These are phyloP conservation scores for Riptortus pedestris DNA, from an alignment of 1,140 invertebrate species.

Conservation along the genomic window DNA sequence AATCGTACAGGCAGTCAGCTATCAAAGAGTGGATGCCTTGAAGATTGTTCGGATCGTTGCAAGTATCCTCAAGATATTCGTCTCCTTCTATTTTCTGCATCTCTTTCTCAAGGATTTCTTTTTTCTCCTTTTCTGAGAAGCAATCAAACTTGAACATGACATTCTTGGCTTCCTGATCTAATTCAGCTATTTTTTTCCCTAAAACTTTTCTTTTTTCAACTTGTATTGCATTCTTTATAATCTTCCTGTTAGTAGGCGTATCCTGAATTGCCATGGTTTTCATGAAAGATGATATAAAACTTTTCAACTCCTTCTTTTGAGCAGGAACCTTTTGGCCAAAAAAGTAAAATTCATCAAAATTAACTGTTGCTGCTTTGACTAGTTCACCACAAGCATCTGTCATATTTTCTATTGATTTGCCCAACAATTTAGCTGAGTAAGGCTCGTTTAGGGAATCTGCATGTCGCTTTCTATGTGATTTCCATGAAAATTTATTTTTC, in stretches of 20 bases:
- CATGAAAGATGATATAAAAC: background rate
- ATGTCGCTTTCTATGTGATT: background rate
- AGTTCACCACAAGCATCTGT: background rate
- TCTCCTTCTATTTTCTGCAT: background rate
- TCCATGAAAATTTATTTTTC: too few species aligned
- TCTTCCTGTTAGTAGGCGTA: background rate
- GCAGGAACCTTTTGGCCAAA: background rate
- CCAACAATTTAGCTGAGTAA: background rate
- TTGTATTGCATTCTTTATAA: background rate
- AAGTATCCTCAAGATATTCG: background rate
- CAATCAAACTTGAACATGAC: background rate
- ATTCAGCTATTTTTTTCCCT: too few species aligned
- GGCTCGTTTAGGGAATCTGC: background rate
- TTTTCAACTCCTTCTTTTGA: background rate
- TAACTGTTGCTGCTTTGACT: background rate
- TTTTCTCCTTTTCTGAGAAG: background rate
- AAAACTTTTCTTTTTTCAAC: background rate
- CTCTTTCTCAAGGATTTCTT: background rate
- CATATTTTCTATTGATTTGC: background rate
- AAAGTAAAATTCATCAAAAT: background rate
- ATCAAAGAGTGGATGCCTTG: background rate
- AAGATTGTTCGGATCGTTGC: background rate
- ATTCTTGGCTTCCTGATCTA: background rate
- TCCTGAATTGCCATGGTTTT: background rate
- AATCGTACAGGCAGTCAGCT: background rate